Evolutionary conservation across 2,797 vertebrate species (phyloP).

Genomic region (Gambelia wislizenii): DNA sequence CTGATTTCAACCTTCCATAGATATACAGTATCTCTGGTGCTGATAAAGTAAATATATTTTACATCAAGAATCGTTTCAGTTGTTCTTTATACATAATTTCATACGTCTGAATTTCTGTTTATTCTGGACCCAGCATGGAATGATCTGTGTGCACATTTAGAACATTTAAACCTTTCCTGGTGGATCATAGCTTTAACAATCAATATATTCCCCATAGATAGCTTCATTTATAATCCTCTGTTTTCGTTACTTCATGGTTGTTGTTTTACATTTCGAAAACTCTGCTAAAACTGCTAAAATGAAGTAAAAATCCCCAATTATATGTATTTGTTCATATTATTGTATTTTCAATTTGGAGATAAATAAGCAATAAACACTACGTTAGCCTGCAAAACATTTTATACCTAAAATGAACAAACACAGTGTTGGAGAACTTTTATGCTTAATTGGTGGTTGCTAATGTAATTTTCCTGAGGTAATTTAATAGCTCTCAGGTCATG

Average conservation of each 20-base stretch:
- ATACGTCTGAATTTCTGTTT: too few species aligned
- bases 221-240: background rate
- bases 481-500: background rate
- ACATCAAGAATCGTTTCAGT: too few species aligned
- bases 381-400: background rate
- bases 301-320: background rate
- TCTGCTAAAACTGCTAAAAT: background rate
- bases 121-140: too few species aligned
- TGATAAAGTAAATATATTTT: too few species aligned
- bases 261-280: background rate
- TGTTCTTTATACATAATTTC: too few species aligned
- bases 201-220: background rate
- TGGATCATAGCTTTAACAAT: background rate
- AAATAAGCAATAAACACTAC: background rate
- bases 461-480: slow-evolving; percentile 11
- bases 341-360: background rate
- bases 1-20: too few species aligned
- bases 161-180: background rate
- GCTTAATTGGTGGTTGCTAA: slow-evolving; percentile 16
- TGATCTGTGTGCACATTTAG: too few species aligned
- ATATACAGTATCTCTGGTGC: too few species aligned
- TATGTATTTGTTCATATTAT: background rate
- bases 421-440: background rate
- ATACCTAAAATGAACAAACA: background rate
- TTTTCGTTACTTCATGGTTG: background rate